A percentile compares a stretch with the other conserved stretches of the same genome.
These are phyloP conservation scores for Cetoscarus ocellatus DNA, from an alignment of 2,797 vertebrate genomes.

Conservation along the genomic window DNA sequence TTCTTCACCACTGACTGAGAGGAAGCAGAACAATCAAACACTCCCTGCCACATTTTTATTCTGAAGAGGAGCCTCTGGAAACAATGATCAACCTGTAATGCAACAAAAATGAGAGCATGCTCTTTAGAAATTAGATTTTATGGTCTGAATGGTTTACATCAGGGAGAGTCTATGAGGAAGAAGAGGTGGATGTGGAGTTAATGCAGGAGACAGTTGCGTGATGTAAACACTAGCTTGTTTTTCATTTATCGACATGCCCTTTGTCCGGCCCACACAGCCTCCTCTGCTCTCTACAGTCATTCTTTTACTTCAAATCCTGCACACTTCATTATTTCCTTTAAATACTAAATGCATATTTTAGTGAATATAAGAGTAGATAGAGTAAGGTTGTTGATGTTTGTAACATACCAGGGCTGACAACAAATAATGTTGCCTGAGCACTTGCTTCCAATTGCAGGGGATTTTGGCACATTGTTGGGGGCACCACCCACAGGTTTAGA, in stretches of 20 bases:
- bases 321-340: neutral
- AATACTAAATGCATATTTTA: neutral
- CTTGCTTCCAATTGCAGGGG: no score
- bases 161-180: constrained; percentile 12
- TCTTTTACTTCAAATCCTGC: neutral
- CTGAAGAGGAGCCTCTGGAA: constrained; percentile 35
- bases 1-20: constrained; percentile 17
- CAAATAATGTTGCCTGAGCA: no score
- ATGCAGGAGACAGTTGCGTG: constrained; percentile 6
- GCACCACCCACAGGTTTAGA: no score
- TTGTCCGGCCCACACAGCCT: neutral
- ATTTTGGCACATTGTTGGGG: no score
- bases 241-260: constrained; percentile 16
- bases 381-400: neutral
- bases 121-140: constrained; percentile 49
- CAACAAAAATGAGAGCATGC: constrained; percentile 32
- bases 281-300: constrained; percentile 9
- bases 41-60: constrained; percentile 1
- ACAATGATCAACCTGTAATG: constrained; percentile 29
- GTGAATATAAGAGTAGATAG: neutral
- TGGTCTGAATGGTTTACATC: constrained; percentile 29
- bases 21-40: constrained; percentile 3
- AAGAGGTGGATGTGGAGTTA: constrained; percentile 4
- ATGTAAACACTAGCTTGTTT: constrained; percentile 30
- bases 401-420: no score